Percentiles rank a stretch among this genome's conserved stretches.
Conservation (phyloP, 2,113 vertebrate genomes). For the Pituophis catenifer region DNA sequence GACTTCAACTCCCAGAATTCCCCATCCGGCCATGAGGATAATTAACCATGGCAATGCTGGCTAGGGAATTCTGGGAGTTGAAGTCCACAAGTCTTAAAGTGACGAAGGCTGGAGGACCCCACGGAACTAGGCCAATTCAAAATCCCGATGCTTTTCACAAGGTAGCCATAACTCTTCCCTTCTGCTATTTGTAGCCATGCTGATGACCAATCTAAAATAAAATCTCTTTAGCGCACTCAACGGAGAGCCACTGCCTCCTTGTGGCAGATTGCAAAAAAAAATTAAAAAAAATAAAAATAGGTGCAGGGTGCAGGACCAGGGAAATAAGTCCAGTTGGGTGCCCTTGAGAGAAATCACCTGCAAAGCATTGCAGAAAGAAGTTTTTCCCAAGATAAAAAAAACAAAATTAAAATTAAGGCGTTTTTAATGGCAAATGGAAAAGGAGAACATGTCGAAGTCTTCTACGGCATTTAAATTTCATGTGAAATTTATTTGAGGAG, state of each 20-base stretch:
- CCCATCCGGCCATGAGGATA: too few relatives aligned
- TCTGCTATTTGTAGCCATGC: neutral
- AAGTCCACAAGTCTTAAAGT: too few relatives aligned
- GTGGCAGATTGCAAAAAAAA: slow-evolving; percentile 38
- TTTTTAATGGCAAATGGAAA: neutral
- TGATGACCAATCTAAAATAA: slow-evolving; percentile 5
- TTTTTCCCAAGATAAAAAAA: too few relatives aligned
- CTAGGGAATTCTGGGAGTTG: too few relatives aligned
- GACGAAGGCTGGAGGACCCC: too few relatives aligned
- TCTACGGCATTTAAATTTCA: neutral
- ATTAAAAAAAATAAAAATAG: neutral
- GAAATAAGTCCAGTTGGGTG: accelerated
- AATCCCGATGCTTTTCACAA: neutral
- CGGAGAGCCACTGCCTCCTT: slow-evolving; percentile 63
- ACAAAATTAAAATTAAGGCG: neutral
- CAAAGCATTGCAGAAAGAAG: neutral
- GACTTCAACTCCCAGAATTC: too few relatives aligned
- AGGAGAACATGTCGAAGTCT: neutral
- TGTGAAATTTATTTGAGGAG: neutral
- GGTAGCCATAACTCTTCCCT: neutral
- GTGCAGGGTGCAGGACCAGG: too few relatives aligned
- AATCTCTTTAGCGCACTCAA: slow-evolving; percentile 38
- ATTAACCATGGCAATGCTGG: too few relatives aligned
- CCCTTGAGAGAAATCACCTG: neutral
- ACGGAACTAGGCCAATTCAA: neutral